These are phyloP conservation scores for Nyctibius bracteatus DNA, from an alignment of 2,113 vertebrate species.

Conservation along the genomic window DNA sequence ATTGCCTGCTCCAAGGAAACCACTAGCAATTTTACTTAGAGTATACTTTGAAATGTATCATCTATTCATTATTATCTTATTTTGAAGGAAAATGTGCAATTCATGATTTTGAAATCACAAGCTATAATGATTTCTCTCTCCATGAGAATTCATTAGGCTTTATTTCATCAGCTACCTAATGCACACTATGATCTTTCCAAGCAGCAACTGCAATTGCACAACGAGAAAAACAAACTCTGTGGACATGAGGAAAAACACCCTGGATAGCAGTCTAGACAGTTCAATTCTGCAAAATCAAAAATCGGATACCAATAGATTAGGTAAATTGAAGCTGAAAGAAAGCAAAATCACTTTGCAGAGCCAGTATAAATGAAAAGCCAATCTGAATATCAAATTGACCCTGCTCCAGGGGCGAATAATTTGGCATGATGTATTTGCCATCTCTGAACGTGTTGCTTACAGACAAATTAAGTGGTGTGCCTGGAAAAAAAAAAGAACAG, in stretches of 20 bases:
- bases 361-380: constrained; percentile 35
- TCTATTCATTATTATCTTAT: background rate
- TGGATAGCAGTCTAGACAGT: background rate
- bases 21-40: background rate
- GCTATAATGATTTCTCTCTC: constrained; percentile 50
- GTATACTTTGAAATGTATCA: background rate
- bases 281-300: constrained; percentile 42
- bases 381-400: constrained; percentile 46
- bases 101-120: constrained; percentile 25
- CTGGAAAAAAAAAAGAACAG: background rate
- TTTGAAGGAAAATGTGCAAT: background rate
- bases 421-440: background rate
- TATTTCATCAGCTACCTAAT: constrained; percentile 15
- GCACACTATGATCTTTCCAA: background rate
- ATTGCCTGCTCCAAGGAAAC: background rate
- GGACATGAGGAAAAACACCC: background rate
- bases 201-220: background rate
- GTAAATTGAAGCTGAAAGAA: constrained; percentile 53
- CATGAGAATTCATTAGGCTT: constrained; percentile 15
- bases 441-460: background rate
- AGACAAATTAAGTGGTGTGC: constrained; percentile 1
- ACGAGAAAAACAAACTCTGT: background rate
- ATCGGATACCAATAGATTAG: background rate
- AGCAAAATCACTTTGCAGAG: constrained; percentile 19
- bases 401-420: constrained; percentile 33